phyloP scores from a whole-genome alignment of 2,113 vertebrate species.

The Sapajus apella region DNA sequence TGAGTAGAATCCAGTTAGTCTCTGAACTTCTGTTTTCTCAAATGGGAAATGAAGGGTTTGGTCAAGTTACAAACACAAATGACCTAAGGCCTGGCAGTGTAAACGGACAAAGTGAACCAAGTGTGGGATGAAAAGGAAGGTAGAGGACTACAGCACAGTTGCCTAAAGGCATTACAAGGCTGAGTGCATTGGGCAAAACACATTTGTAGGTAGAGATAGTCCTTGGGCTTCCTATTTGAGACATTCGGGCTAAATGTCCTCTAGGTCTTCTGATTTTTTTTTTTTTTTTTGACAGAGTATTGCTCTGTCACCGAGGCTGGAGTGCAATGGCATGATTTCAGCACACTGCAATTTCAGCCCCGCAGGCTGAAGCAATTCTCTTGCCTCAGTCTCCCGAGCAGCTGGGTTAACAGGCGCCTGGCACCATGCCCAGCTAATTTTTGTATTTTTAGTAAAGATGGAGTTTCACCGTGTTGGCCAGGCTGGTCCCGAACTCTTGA shows the following conservation, averaged over 20 bases:
- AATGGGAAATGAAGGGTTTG: background rate
- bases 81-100: background rate
- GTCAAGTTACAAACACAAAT: background rate
- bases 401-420: no score
- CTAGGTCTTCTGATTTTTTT: background rate
- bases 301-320: no score
- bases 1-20: background rate
- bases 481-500: no score
- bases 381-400: no score
- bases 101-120: background rate
- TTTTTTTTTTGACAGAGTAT: no score
- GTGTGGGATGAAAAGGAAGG: background rate
- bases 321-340: no score
- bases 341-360: no score
- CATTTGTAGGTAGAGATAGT: background rate
- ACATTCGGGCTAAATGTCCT: background rate
- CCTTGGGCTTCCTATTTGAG: background rate
- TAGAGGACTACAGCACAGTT: rapidly evolving
- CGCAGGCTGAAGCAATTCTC: no score
- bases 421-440: no score
- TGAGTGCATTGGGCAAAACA: background rate
- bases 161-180: background rate
- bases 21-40: background rate
- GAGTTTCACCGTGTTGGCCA: no score
- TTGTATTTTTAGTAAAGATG: no score